Conservation (phyloP, 2,888 invertebrate genomes). For the Macrophya alboannulata region DNA sequence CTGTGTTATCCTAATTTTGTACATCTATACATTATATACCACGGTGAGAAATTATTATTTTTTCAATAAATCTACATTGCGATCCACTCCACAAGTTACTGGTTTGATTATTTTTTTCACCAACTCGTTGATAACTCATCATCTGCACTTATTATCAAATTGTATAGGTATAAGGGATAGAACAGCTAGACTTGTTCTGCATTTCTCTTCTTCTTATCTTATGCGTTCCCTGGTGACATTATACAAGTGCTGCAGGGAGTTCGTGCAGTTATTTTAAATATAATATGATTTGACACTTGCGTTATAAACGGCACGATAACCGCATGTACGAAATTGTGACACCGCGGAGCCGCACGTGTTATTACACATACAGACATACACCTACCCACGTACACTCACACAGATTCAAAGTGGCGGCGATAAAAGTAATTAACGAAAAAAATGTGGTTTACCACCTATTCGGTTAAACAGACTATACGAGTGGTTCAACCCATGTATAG, state of each 20-base stretch:
- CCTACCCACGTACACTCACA: not conserved
- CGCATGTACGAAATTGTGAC: constrained; percentile 33
- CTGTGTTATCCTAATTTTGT: not conserved
- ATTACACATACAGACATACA: not conserved
- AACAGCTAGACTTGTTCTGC: not conserved
- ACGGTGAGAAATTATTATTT: not conserved
- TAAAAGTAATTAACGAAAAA: constrained; percentile 40
- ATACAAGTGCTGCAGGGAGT: constrained; percentile 8
- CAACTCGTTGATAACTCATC: not conserved
- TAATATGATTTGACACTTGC: constrained; percentile 39
- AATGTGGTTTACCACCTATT: constrained; percentile 26
- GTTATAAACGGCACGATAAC: constrained; percentile 35
- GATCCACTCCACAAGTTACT: not conserved
- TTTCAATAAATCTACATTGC: not conserved
- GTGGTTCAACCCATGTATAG: not conserved
- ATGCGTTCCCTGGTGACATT: constrained; percentile 4
- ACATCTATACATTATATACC: not conserved
- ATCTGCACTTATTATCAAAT: not conserved
- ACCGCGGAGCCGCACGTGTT: constrained; percentile 5
- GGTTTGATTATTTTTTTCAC: not conserved
- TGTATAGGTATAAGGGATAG: not conserved
- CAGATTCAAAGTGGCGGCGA: not conserved
- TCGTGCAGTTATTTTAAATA: constrained; percentile 32
- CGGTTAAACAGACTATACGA: not conserved
- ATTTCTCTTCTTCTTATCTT: constrained; percentile 18